Percentiles rank a stretch among this genome's conserved stretches.
These are phyloP conservation scores for Sarcophaga rosellei DNA, from an alignment of 2,888 invertebrate genomes.

Conservation along the genomic window DNA sequence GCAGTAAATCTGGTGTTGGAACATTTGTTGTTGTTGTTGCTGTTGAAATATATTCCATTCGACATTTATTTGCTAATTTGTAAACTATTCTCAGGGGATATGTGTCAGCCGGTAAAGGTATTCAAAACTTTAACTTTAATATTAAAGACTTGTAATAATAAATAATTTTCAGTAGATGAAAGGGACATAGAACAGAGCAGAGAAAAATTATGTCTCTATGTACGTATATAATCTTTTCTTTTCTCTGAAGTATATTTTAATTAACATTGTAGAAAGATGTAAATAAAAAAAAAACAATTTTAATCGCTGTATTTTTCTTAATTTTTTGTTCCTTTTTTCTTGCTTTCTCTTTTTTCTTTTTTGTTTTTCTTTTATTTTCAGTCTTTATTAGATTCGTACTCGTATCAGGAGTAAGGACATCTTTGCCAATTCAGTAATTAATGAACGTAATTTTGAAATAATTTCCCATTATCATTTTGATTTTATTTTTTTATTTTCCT, in stretches of 20 bases:
- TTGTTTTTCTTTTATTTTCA: slow-evolving; percentile 4
- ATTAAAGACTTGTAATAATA: too few species aligned
- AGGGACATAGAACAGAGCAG: too few species aligned
- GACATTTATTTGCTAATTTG: slow-evolving; percentile 6
- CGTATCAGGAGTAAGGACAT: neutral
- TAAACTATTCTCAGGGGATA: neutral
- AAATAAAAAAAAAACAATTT: too few species aligned
- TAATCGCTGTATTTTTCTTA: too few species aligned
- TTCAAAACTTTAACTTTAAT: too few species aligned
- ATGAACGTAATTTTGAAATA: slow-evolving; percentile 53
- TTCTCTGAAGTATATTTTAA: neutral
- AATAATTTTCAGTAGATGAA: too few species aligned
- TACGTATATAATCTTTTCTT: neutral
- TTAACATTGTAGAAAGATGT: neutral
- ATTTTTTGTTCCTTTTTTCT: too few species aligned
- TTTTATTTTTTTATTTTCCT: neutral
- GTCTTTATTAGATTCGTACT: slow-evolving; percentile 1
- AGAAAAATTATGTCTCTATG: too few species aligned
- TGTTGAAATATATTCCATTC: slow-evolving; percentile 4
- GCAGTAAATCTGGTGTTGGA: neutral
- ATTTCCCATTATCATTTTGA: slow-evolving; percentile 52
- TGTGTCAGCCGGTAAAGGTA: neutral
- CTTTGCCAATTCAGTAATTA: slow-evolving; percentile 59
- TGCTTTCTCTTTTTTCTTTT: neutral
- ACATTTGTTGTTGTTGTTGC: neutral